Percentiles rank a stretch among this genome's conserved stretches.
phyloP scores from a whole-genome alignment of 2,888 invertebrate species.

The Pomacea canaliculata region DNA sequence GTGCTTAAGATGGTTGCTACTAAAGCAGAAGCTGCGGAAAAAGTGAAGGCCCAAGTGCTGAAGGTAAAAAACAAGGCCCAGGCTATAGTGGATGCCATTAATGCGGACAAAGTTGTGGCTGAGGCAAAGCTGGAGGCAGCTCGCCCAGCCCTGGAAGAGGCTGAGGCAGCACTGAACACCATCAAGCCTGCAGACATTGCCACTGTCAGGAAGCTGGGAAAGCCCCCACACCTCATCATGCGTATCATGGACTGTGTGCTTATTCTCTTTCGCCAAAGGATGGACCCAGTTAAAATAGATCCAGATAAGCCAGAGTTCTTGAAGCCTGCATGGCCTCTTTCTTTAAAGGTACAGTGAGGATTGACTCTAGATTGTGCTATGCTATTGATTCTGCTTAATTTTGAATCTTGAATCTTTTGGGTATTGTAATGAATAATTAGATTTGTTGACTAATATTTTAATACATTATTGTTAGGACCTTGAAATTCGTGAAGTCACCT shows the following conservation, averaged over 20 bases:
- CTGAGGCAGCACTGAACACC: slow-evolving; percentile 72
- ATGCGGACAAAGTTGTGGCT: slow-evolving; percentile 64
- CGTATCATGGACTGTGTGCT: slow-evolving; percentile 70
- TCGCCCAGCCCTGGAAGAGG: slow-evolving; percentile 68
- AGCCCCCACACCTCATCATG: slow-evolving; percentile 71
- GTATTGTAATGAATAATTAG: too few species aligned
- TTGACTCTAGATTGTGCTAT: background rate
- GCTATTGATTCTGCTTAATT: too few species aligned
- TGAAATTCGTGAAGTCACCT: too few species aligned
- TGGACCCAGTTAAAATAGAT: slow-evolving; percentile 60
- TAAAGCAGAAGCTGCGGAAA: slow-evolving; percentile 24
- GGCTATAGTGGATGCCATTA: slow-evolving; percentile 68
- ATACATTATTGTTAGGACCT: too few species aligned
- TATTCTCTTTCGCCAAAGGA: slow-evolving; percentile 59
- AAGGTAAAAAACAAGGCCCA: slow-evolving; percentile 71
- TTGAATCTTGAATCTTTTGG: too few species aligned
- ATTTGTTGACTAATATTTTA: too few species aligned
- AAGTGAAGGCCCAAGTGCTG: slow-evolving; percentile 40
- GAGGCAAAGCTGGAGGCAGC: slow-evolving; percentile 68
- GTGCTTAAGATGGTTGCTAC: slow-evolving; percentile 5
- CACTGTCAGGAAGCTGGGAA: slow-evolving; percentile 68
- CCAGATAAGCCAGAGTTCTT: slow-evolving; percentile 60
- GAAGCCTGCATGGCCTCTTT: slow-evolving; percentile 69
- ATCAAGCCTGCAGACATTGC: slow-evolving; percentile 70
- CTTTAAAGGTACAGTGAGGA: slow-evolving; percentile 61